Base-by-base conservation (phyloP, 2,888 invertebrate species). In the Patella pellucida region DNA sequence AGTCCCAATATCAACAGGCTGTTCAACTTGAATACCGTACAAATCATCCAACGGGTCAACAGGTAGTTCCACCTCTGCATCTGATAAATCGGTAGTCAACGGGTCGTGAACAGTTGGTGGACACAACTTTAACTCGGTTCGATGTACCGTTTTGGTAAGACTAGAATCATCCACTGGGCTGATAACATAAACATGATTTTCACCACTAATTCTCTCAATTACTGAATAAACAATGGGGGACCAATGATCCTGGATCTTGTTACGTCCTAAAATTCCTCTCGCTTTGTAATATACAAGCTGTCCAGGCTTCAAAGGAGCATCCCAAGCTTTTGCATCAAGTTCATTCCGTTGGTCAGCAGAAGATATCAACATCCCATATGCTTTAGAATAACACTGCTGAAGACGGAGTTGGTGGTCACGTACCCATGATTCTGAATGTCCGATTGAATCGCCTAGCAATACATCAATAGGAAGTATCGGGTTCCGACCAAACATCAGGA, bases 211-310 rank as follows among this genome's bases (percentile, higher is more conserved):
- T 52, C 71, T 72, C 15, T 54, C 70, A 15, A 73, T 50, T 5
- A 80, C 73, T 4, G 62, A 41, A 69, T 78, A 78, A 16, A 56
- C 16, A 23, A 73, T 73, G 19, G 51, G 19, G 68, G 76, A 76
- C 76, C 78, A 79, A 68, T 71, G 73, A 67, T 80, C 80, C 19
- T 56, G 75, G 7, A 76, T 71, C 54, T 80, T 80, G 54, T 78
- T 78, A n/a, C 74, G 74, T 1, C 76, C 80, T 16, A 69, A 68
- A 74, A 74, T 79, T 23, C 77, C 74, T 50, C 76, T 54, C 27
- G n/a, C 31, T 68, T 73, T 78, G 14, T 76, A 76, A 5, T 78
- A 62, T 2, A 78, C 80, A 54, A 67, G 72, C 62, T 77, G 78
- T 19, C 80, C 75, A 50, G 67, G 51, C 31, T 19, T 14, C n/a